Percentiles rank a stretch among this genome's conserved stretches.
Conservation (phyloP, 2,888 invertebrate species). For the Pachydiplax longipennis region DNA sequence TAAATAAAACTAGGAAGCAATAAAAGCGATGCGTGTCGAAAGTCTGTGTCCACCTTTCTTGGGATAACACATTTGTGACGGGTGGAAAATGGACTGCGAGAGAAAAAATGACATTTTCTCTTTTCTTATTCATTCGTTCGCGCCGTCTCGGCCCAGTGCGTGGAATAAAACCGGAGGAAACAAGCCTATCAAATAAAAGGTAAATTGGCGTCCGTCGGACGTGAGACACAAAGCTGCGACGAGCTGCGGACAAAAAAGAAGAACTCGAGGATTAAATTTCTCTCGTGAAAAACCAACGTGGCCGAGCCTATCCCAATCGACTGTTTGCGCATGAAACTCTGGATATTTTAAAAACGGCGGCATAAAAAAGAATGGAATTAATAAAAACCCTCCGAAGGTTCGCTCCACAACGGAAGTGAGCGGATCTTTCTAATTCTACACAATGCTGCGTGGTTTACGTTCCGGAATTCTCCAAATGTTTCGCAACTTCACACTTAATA, state of each 20-base stretch:
- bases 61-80: neutral
- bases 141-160: conserved; percentile 15
- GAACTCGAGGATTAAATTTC: neutral
- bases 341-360: too few relatives aligned
- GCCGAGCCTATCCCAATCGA: neutral
- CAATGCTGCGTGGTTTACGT: neutral
- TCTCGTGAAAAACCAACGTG: neutral
- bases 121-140: conserved; percentile 12
- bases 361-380: too few relatives aligned
- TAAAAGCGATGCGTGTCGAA: neutral
- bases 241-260: neutral
- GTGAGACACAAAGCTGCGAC: neutral
- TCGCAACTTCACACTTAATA: neutral
- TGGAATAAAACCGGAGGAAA: conserved; percentile 31
- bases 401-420: neutral
- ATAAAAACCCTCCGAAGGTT: neutral
- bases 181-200: conserved; percentile 42
- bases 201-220: conserved; percentile 16
- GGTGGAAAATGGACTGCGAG: neutral
- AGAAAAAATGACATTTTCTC: conserved; percentile 25
- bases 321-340: neutral
- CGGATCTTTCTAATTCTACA: neutral
- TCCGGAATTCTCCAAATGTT: neutral
- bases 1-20: neutral
- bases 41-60: neutral